Evolutionary conservation across 2,113 vertebrate species (phyloP), one percentile per base, ranked within the genome.

Genomic region (Globicephala melas): DNA sequence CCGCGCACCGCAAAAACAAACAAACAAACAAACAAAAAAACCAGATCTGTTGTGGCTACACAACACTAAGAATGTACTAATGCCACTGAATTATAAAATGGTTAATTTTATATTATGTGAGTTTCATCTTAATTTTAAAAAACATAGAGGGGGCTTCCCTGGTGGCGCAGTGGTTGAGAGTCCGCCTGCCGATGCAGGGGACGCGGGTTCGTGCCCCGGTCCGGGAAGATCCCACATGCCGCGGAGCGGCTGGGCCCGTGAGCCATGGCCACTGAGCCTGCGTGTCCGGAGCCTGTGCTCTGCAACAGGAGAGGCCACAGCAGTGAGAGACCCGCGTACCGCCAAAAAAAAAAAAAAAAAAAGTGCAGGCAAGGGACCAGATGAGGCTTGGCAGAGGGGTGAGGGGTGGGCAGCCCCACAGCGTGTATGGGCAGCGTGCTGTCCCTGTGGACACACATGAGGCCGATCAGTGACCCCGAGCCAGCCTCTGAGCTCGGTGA

Each of bases 401-500:
- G 89, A 9, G 47, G 41, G 7, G 6, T 23, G 68, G 90, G 36
- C 58, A 55, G 79, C 1, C 38, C 36, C 31, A 0, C 2, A 1
- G 17, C 7, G 0, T 4, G 5, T 2, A 5, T 0, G 5, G 80
- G 53, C 65, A 70, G 83, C 21, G 38, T 8, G 17, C 31, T 67
- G 44, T 82, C 13, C 36, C 81, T 12, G 3, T 13, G 71, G 65
- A 60, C 36, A 26, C 65, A 26, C 15, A 11, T 0, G 3, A 80
- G 23, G 33, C 36, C 1, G 21, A n/a, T 8, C 55, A 12, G 6
- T n/a, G 58, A 89, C 6, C 62, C 33, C 5, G 33, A 67, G 58
- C 55, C 12, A 4, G 31, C 36, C 36, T 58, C 71, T 62, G 47
- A 85, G 63, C n/a, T 77, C 1, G 0, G 53, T 21, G 60, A 81